Evolutionary conservation across 2,797 vertebrate genomes (phyloP).

Genomic region (Coreius guichenoti): DNA sequence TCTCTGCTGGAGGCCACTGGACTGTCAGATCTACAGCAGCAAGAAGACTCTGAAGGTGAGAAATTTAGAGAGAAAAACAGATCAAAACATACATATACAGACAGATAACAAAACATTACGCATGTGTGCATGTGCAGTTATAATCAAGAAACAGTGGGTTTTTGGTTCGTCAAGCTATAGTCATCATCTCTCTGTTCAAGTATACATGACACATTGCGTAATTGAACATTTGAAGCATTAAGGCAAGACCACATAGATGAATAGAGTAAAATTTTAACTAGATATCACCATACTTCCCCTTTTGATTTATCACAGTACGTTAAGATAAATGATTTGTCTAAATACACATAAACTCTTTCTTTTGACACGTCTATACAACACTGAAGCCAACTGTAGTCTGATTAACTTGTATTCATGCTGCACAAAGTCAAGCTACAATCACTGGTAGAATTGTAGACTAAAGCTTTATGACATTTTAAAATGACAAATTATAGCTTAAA

Average conservation of each 20-base stretch:
- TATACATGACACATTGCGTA: background rate
- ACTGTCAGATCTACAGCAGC: constrained; percentile 53
- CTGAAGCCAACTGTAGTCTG: background rate
- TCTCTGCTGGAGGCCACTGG: constrained; percentile 72
- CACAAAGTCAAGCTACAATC: background rate
- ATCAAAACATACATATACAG: background rate
- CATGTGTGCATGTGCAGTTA: background rate
- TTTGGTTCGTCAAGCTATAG: background rate
- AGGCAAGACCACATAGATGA: too few relatives aligned
- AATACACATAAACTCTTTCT: background rate
- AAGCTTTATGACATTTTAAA: background rate
- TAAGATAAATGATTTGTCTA: background rate
- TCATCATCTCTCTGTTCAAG: background rate
- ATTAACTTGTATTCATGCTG: constrained; percentile 7
- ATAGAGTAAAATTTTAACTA: too few relatives aligned
- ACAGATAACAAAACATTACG: background rate
- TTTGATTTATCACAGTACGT: too few relatives aligned
- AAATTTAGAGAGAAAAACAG: background rate
- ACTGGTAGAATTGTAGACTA: background rate
- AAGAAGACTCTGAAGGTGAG: constrained; percentile 50
- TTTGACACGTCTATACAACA: background rate
- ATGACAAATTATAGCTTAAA: background rate
- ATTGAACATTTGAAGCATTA: background rate
- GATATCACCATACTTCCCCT: too few relatives aligned
- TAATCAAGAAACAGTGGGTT: background rate